Base-by-base conservation (phyloP, 2,888 invertebrate genomes). In the Carabus problematicus region DNA sequence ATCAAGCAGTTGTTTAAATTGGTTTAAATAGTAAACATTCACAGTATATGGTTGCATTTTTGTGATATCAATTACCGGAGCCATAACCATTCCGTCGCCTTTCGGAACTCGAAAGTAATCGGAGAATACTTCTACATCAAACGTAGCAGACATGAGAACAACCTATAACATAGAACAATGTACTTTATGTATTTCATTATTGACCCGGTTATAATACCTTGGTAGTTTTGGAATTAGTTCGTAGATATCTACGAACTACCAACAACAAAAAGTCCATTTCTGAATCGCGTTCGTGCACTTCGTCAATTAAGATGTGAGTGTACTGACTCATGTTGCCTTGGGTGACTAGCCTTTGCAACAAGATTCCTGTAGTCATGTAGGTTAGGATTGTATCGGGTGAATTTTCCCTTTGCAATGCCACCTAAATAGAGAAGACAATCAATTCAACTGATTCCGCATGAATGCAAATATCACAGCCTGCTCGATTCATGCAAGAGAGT, bases 141-240 rank as follows among this genome's bases (percentile, higher is more conserved):
- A 90, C 1, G 98, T 97, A 0, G 98, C 98, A 0, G 97, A 97
- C 97, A 98, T 98, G 1, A 98, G 84, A 61, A 98, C 86, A 0
- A 93, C 81, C 87, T 87, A 76, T 49, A 81, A 76, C 45, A 40
- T 63, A 52, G 42, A 60, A 47, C 39, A n/a, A 8, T 47, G 64
- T 56, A 52, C n/a, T n/a, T n/a, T 52, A 14, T 45, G 19, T 41
- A 59, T 9, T 49, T 14, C 3, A 54, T 29, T 8, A 49, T 41
- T 61, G n/a, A n/a, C 29, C 2, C 29, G 6, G 29, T 6, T 29
- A 29, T 41, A 43, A 73, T 76, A 87, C 84, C 82, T 90, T 92
- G 0, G 89, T 88, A 70, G 84, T 81, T 0, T 84, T 81, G 0
- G 90, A 90, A 77, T 89, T 89, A 0, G 89, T 87, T 70, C 87